Conservation (phyloP, 23 tunicate genomes). For the Styela plicata region DNA sequence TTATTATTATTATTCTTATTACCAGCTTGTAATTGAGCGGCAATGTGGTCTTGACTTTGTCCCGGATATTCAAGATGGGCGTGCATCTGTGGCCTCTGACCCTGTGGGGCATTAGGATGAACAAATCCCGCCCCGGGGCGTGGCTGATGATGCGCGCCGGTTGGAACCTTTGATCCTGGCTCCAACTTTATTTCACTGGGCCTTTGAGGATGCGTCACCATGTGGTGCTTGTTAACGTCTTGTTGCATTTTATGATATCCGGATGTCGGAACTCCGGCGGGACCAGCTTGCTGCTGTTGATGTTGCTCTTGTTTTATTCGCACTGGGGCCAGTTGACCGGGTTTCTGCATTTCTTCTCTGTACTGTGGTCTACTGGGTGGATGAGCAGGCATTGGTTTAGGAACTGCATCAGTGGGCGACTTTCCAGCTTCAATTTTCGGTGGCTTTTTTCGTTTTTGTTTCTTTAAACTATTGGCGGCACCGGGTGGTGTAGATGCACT, state of each 20-base stretch:
- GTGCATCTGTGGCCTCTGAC: neutral
- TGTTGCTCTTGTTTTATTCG: neutral
- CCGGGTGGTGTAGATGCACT: too few relatives aligned
- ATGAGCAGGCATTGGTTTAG: neutral
- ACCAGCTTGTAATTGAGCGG: neutral
- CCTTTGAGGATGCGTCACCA: neutral
- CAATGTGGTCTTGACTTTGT: neutral
- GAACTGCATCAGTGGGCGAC: neutral
- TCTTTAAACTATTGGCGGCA: neutral
- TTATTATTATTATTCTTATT: too few relatives aligned
- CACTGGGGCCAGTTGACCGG: neutral
- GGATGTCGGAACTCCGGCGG: neutral
- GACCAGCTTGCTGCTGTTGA: neutral
- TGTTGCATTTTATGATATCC: neutral
- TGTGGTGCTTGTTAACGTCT: neutral
- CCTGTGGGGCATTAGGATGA: neutral
- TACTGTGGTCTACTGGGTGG: neutral
- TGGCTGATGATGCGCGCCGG: neutral
- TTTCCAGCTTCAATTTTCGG: neutral
- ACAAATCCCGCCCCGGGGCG: neutral
- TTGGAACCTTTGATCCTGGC: neutral
- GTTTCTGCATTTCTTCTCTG: neutral
- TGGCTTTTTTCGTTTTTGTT: conserved; percentile 16
- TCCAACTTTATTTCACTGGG: neutral
- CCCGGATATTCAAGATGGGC: neutral